Evolutionary conservation across 1,140 invertebrate genomes (phyloP).

Genomic region (Drosophila novamexicana): DNA sequence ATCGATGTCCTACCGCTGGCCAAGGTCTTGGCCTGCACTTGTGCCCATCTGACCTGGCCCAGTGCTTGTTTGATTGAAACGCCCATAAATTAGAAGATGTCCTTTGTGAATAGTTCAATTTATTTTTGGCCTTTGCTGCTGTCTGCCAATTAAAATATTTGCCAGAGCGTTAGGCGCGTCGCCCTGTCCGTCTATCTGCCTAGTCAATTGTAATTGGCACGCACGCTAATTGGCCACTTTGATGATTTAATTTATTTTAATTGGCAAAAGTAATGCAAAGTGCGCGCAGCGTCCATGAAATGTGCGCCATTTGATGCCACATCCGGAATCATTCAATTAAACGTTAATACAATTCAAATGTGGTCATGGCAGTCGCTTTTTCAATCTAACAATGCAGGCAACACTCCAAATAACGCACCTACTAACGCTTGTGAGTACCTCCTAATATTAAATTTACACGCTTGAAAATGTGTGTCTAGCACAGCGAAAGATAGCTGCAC

Average conservation of each 20-base stretch:
- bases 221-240: conserved; percentile 41
- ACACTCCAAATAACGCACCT: not conserved
- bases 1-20: conserved; percentile 48
- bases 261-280: conserved; percentile 32
- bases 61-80: conserved; percentile 28
- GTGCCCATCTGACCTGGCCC: not conserved
- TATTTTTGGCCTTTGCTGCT: conserved; percentile 18
- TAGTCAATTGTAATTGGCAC: conserved; percentile 26
- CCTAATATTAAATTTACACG: not conserved
- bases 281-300: conserved; percentile 25
- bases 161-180: no score
- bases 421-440: conserved; percentile 11
- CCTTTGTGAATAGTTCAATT: conserved; percentile 42
- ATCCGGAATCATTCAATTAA: conserved; percentile 41
- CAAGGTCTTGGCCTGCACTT: conserved; percentile 32
- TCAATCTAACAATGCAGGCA: conserved; percentile 11
- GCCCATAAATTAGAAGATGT: conserved; percentile 48
- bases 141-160: not conserved
- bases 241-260: conserved; percentile 53
- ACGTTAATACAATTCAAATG: not conserved
- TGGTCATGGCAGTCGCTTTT: not conserved
- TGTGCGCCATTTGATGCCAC: conserved; percentile 24
- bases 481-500: not conserved
- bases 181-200: not conserved
- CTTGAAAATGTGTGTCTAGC: not conserved